Evolutionary conservation across 2,797 vertebrate genomes (phyloP), one percentile per base, ranked within the genome.

Genomic region (Enteromius anoplus): DNA sequence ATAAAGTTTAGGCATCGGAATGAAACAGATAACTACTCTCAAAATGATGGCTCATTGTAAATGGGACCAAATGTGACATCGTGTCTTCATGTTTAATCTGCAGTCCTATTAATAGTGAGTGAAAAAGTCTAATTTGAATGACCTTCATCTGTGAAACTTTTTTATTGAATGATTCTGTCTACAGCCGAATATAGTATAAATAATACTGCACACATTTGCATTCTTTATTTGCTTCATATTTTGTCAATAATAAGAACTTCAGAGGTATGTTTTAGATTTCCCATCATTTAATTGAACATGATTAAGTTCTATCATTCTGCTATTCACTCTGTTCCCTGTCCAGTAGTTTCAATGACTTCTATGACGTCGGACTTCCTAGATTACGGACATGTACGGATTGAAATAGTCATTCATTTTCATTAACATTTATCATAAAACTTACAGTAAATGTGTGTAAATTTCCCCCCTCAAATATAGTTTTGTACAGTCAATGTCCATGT

Each of bases 1-100:
- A 71, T 66, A 45, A 80, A 82, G 55, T 53, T 26, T 26, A 60
- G 73, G 53, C 73, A 34, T 55, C 62, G 15, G 72, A 58, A 80
- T 47, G 65, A 76, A 82, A 68, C 49, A 15, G 62, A 69, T 47
- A 69, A 47, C 23, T 34, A 34, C 72, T 76, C 37, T 69, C 11
- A 19, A 34, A 64, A 34, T n/a, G 12, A 83, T 69, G 34, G 60
- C 14, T 55, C 15, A 68, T 42, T 45, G 23, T 68, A 75, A 68
- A 82, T 45, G 72, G 62, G 62, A 32, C 62, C 64, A 42, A 66
- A 40, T 69, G 58, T 0, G 29, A 62, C 55, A 11, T 29, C 26
- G 29, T 11, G 7, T 26, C n/a, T 47, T 75, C 62, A 29, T 75
- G 14, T n/a, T 8, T 55, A 26, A 37, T 51, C 45, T 42, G 45